phyloP scores from a whole-genome alignment of 64 coral and sea anemone genomes.

The Porites lutea region DNA sequence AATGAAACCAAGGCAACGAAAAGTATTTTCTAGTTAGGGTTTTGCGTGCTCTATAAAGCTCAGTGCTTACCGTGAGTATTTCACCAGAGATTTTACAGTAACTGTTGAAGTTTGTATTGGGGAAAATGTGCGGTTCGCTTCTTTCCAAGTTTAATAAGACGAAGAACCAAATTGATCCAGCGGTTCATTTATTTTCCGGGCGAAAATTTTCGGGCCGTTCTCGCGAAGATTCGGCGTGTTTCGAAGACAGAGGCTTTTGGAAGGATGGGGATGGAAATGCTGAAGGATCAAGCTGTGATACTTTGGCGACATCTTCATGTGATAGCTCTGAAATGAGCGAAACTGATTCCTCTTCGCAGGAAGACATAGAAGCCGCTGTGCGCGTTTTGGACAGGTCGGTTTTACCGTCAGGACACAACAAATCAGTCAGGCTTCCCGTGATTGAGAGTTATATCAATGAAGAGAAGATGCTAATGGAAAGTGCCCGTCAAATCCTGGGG shows the following conservation, averaged over 20 bases:
- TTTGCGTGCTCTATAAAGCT: not conserved
- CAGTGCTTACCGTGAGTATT: not conserved
- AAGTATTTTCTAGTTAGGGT: not conserved
- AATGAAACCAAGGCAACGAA: conserved; percentile 28
- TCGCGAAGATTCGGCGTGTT: not conserved
- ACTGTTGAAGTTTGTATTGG: not conserved
- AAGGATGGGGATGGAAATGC: not conserved
- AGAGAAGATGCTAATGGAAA: not conserved
- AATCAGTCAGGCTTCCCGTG: not conserved
- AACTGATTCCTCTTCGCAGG: not conserved
- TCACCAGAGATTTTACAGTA: not conserved
- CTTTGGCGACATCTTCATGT: not conserved
- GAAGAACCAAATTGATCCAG: not conserved
- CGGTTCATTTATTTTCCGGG: not conserved
- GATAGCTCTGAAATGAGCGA: not conserved
- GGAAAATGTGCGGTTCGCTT: conserved; percentile 24
- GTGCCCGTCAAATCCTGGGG: not conserved
- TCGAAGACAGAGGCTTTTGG: not conserved
- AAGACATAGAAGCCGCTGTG: not conserved
- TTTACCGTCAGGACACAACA: not conserved
- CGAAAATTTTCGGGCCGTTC: not conserved
- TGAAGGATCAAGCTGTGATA: not conserved
- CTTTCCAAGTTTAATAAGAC: not conserved
- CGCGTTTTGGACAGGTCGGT: not conserved
- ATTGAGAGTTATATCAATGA: not conserved